Evolutionary conservation across 2,888 invertebrate species (phyloP).

Genomic region (Achlya flavicornis): DNA sequence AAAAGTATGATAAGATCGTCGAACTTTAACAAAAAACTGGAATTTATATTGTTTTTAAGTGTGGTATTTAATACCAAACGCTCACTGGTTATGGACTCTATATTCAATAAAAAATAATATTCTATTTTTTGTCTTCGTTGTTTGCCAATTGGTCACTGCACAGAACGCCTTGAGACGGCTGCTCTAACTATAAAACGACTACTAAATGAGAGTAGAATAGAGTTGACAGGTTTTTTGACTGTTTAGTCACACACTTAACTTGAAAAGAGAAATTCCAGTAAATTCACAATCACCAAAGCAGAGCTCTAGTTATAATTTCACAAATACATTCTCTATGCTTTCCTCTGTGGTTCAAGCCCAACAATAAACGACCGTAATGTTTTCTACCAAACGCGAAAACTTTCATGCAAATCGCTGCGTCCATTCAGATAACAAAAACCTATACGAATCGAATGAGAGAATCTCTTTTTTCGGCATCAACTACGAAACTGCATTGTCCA

Average conservation of each 20-base stretch:
- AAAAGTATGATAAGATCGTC: neutral
- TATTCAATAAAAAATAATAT: neutral
- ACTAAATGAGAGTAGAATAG: neutral
- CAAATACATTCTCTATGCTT: slow-evolving; percentile 5
- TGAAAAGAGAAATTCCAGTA: neutral
- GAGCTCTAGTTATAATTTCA: neutral
- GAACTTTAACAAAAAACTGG: neutral
- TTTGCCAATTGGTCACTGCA: neutral
- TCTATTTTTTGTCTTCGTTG: neutral
- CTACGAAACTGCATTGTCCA: slow-evolving; percentile 7
- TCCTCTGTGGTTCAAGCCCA: neutral
- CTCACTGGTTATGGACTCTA: no score
- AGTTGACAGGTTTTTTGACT: neutral
- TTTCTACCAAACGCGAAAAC: neutral
- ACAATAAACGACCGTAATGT: neutral
- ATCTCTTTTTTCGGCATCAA: slow-evolving; percentile 12
- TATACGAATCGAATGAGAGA: slow-evolving; percentile 10
- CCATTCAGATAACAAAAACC: slow-evolving; percentile 10
- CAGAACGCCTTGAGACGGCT: neutral
- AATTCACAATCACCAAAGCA: neutral
- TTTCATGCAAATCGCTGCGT: neutral
- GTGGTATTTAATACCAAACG: no score
- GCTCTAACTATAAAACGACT: neutral
- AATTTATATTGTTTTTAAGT: no score
- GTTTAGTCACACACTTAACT: neutral